Evolutionary conservation across 2,888 invertebrate genomes (phyloP).

Genomic region (Tenthredo mesomela): DNA sequence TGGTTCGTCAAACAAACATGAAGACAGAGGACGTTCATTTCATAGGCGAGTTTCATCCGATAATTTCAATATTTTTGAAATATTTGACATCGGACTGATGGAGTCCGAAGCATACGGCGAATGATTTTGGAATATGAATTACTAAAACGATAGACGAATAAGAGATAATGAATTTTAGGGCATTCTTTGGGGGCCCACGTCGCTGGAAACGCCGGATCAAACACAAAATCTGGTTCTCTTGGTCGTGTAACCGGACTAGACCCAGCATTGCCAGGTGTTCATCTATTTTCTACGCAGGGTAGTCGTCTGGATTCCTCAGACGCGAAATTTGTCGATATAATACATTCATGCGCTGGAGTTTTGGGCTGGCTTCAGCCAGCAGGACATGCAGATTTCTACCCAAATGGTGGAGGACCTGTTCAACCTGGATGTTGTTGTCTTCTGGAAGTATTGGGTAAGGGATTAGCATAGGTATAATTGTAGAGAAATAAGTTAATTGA

Average conservation of each 20-base stretch:
- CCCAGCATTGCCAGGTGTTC: conserved; percentile 77
- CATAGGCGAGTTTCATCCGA: conserved; percentile 70
- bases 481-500: background rate
- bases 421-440: conserved; percentile 77
- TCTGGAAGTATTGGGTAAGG: conserved; percentile 72
- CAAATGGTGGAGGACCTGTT: conserved; percentile 75
- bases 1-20: conserved; percentile 71
- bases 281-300: conserved; percentile 66
- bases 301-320: conserved; percentile 72
- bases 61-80: background rate
- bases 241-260: conserved; percentile 78
- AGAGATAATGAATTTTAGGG: conserved; percentile 61
- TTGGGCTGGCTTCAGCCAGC: conserved; percentile 74
- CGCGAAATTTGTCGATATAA: conserved; percentile 76
- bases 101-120: no score
- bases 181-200: conserved; percentile 76
- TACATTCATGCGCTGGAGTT: conserved; percentile 77
- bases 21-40: conserved; percentile 75
- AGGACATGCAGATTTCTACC: conserved; percentile 76
- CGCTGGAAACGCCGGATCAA: conserved; percentile 72
- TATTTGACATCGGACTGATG: background rate
- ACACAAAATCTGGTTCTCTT: conserved; percentile 70
- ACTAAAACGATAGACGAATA: background rate
- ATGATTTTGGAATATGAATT: background rate
- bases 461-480: background rate